These are phyloP conservation scores for Eupithecia centaureata DNA, from an alignment of 2,888 invertebrate genomes.

Conservation along the genomic window DNA sequence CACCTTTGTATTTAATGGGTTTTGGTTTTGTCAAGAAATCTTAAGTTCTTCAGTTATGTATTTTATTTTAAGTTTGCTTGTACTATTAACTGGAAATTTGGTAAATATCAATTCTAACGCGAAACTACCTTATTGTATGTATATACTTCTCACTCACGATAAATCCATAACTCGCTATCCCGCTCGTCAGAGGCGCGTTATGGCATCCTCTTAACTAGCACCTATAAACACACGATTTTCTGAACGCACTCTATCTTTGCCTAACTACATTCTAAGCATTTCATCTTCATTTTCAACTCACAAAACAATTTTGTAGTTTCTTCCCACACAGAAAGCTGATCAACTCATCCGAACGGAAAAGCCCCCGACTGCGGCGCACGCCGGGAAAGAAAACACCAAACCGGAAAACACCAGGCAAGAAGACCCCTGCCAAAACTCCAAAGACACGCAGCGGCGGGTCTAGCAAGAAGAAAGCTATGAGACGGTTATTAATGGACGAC, in stretches of 20 bases:
- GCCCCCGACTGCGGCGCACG: constrained; percentile 78
- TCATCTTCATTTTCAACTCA: constrained; percentile 43
- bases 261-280: background rate
- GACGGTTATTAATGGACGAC: constrained; percentile 75
- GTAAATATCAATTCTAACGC: too few species aligned
- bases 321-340: constrained; percentile 80
- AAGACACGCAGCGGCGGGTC: constrained; percentile 85
- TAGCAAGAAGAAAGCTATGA: constrained; percentile 83
- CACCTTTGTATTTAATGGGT: too few species aligned
- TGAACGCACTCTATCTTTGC: background rate
- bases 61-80: too few species aligned
- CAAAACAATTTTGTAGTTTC: constrained; percentile 66
- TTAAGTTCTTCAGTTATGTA: too few species aligned
- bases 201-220: too few species aligned
- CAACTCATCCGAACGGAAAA: constrained; percentile 71
- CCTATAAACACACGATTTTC: background rate
- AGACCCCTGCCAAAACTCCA: constrained; percentile 84
- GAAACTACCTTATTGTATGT: too few species aligned
- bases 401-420: constrained; percentile 77
- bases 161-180: too few species aligned
- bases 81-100: too few species aligned
- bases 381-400: constrained; percentile 76
- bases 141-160: too few species aligned
- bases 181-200: too few species aligned
- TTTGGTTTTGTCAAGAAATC: too few species aligned